Conservation (phyloP, 2,888 invertebrate genomes). For the Sicus ferrugineus region DNA sequence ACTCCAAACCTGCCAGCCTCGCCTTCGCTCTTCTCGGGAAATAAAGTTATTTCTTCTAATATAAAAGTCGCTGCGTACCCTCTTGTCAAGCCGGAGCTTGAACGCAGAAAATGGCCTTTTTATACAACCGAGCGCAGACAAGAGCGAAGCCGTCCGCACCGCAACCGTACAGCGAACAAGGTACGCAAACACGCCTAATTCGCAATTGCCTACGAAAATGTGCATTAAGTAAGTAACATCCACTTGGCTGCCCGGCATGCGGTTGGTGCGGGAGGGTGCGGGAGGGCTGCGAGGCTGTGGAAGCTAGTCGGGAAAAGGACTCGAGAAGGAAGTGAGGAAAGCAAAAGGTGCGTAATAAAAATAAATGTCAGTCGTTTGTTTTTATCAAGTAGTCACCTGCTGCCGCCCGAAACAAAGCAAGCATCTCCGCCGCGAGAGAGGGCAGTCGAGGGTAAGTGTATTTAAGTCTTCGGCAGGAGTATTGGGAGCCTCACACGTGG, state of each 20-base stretch:
- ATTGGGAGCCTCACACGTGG: no score
- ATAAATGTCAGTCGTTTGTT: conserved; percentile 66
- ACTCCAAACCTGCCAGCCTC: conserved; percentile 48
- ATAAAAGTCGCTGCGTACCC: conserved; percentile 55
- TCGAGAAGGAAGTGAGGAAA: conserved; percentile 43
- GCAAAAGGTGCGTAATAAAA: conserved; percentile 64
- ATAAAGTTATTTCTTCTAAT: conserved; percentile 65
- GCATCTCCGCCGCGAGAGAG: background rate
- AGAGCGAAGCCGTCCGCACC: conserved; percentile 37
- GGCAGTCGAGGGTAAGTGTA: no score
- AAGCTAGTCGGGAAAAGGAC: conserved; percentile 20
- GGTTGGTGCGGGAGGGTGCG: conserved; percentile 13
- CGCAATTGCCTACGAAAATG: conserved; percentile 60
- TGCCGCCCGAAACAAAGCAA: background rate
- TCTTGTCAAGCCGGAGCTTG: conserved; percentile 38
- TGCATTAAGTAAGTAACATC: conserved; percentile 60
- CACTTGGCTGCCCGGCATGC: conserved; percentile 41
- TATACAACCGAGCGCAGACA: conserved; percentile 45
- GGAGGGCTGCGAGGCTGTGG: background rate
- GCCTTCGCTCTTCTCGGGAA: conserved; percentile 49
- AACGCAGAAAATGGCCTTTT: conserved; percentile 62
- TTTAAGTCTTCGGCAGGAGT: no score
- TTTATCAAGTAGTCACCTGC: conserved; percentile 44
- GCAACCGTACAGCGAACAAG: background rate
- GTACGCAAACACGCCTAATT: conserved; percentile 55